A percentile compares a stretch with the other conserved stretches of the same genome.
phyloP scores from a whole-genome alignment of 2,888 invertebrate species.

The Chorisops tibialis region DNA sequence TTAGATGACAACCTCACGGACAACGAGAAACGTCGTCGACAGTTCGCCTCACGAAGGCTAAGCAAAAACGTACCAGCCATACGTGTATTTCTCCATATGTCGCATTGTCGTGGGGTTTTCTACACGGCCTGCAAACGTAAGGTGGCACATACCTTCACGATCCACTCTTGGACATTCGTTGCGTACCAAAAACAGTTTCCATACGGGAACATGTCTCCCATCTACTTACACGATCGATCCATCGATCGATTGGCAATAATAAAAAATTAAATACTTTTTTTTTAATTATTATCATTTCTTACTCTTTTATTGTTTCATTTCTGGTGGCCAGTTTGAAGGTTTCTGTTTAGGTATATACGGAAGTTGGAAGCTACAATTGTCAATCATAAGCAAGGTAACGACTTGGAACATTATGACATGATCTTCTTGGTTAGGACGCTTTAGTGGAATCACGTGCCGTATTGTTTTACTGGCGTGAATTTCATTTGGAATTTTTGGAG shows the following conservation, averaged over 20 bases:
- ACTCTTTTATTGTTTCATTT: neutral
- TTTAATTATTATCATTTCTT: neutral
- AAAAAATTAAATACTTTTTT: slow-evolving; percentile 1
- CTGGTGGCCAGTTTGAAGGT: slow-evolving; percentile 12
- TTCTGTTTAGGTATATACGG: slow-evolving; percentile 15
- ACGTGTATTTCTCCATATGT: too few species aligned
- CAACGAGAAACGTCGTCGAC: neutral
- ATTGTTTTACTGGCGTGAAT: neutral
- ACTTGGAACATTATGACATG: neutral
- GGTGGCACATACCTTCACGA: slow-evolving; percentile 7
- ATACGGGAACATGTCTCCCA: slow-evolving; percentile 16
- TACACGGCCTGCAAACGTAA: neutral
- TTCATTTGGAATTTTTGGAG: neutral
- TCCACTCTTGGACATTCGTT: slow-evolving; percentile 18
- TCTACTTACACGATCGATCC: slow-evolving; percentile 5
- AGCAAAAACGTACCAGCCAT: slow-evolving; percentile 4
- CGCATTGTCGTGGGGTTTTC: too few species aligned
- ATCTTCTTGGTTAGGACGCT: neutral
- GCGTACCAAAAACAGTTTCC: slow-evolving; percentile 22
- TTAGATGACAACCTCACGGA: slow-evolving; percentile 9
- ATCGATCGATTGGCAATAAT: neutral
- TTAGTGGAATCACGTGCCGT: slow-evolving; percentile 6
- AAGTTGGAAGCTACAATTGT: slow-evolving; percentile 11
- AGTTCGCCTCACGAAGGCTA: slow-evolving; percentile 7
- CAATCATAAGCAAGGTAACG: slow-evolving; percentile 5